Conservation (phyloP, 2,888 invertebrate species). For the Agriopis leucophaearia region DNA sequence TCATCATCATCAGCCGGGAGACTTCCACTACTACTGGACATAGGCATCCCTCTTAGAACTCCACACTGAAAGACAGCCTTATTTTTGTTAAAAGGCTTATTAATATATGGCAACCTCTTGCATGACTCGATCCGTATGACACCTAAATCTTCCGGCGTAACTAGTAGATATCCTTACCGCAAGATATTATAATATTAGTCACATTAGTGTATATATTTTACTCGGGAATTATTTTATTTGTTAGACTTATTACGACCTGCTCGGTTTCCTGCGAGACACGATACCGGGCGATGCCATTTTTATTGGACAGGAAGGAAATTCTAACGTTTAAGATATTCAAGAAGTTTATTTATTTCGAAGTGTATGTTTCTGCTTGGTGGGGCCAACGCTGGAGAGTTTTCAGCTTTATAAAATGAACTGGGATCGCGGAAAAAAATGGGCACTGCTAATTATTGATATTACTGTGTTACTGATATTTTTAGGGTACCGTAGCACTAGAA, state of each 20-base stretch:
- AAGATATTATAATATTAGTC: conserved; percentile 85
- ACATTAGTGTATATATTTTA: conserved; percentile 84
- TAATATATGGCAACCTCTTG: conserved; percentile 47
- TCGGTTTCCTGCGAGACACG: conserved; percentile 77
- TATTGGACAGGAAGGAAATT: conserved; percentile 86
- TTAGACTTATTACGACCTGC: conserved; percentile 82
- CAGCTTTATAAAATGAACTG: neutral
- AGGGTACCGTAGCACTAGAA: too few relatives aligned
- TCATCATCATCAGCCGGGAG: too few relatives aligned
- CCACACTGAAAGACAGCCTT: too few relatives aligned
- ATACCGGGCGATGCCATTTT: conserved; percentile 72
- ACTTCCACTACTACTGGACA: too few relatives aligned
- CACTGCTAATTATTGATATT: neutral
- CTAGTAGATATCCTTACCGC: conserved; percentile 81
- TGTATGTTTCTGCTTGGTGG: conserved; percentile 57
- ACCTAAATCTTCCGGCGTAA: conserved; percentile 82
- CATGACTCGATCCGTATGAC: conserved; percentile 61
- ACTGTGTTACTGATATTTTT: too few relatives aligned
- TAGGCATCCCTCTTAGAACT: too few relatives aligned
- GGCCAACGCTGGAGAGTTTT: conserved; percentile 28
- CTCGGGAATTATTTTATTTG: conserved; percentile 83
- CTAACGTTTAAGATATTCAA: conserved; percentile 80
- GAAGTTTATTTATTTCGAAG: conserved; percentile 68
- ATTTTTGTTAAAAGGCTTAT: neutral
- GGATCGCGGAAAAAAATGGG: neutral